phyloP scores from a whole-genome alignment of 2,113 vertebrate species.

The Myrmecophaga tridactyla region DNA sequence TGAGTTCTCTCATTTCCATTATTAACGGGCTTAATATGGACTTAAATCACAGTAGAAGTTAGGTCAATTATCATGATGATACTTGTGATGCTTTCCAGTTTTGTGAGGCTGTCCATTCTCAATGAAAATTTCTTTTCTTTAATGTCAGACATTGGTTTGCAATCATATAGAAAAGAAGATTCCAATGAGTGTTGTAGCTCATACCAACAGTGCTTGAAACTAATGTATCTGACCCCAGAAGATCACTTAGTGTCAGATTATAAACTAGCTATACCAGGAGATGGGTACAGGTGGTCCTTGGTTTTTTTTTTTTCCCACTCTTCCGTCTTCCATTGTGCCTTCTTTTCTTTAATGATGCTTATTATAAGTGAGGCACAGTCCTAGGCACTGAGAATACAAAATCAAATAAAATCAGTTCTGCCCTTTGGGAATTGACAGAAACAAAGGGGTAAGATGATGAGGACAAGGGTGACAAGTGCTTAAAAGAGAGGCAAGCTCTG shows the following conservation, averaged over 20 bases:
- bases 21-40: background rate
- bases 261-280: slow-evolving; percentile 84
- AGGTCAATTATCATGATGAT: background rate
- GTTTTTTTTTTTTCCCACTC: accelerated
- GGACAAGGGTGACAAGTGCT: too few relatives aligned
- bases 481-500: background rate
- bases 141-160: slow-evolving; percentile 87
- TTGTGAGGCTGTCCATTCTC: background rate
- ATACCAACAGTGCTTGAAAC: slow-evolving; percentile 81
- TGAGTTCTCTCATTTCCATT: background rate
- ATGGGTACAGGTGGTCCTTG: slow-evolving; percentile 85
- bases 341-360: background rate
- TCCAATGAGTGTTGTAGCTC: slow-evolving; percentile 74
- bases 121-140: slow-evolving; percentile 48
- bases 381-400: background rate
- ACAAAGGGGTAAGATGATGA: background rate
- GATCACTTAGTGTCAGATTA: slow-evolving; percentile 69
- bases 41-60: background rate
- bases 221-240: slow-evolving; percentile 88
- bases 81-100: background rate
- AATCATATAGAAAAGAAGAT: slow-evolving; percentile 84
- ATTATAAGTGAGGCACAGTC: background rate
- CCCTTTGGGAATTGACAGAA: background rate
- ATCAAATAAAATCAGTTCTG: background rate
- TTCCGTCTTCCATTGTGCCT: background rate